Base-by-base conservation (phyloP, 1,140 invertebrate genomes). In the Drosophila pandora region DNA sequence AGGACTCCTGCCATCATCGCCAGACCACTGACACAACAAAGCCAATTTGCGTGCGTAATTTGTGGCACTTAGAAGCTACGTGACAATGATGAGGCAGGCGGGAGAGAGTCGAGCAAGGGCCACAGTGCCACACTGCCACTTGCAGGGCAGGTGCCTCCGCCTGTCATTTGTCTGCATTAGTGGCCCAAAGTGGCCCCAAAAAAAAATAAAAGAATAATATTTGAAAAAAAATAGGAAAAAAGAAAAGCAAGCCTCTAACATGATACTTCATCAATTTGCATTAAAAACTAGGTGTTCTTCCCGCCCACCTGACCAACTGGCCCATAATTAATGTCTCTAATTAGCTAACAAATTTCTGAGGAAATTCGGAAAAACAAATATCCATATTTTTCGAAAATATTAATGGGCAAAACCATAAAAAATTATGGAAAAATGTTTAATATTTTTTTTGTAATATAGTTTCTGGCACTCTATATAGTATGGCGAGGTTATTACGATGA, bases 1-100 rank as follows among this genome's bases (percentile, higher is more conserved):
- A 30, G n/a, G 12, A 22, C n/a, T 22, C n/a, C 12, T 6, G 12
- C 41, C 41, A 21, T 28, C 21, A 6, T 3, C 37, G 28, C 55
- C 55, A 30, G 21, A 47, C 17, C 22, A 17, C 39, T 54, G 59
- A 75, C 54, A 76, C 57, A 78, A 85, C 82, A 85, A 85, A 85
- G 82, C 82, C 82, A 87, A 87, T 87, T 87, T 87, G 82, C 83
- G 82, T 87, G 82, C 82, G 83, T 87, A 87, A 87, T 87, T 87
- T 87, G 82, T 76, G 82, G 82, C 82, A 88, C 82, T 88, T 87
- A 79, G 65, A 76, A 68, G 83, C 55, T 87, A 87, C 82, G 82
- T 87, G 82, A 84, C 63, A 54, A 62, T 67, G 70, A 69, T 58
- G 53, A 56, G 57, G 61, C 25, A 28, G 25, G 25, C 25, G 8